phyloP scores from a whole-genome alignment of 2,113 vertebrate species.

The Pogona vitticeps region DNA sequence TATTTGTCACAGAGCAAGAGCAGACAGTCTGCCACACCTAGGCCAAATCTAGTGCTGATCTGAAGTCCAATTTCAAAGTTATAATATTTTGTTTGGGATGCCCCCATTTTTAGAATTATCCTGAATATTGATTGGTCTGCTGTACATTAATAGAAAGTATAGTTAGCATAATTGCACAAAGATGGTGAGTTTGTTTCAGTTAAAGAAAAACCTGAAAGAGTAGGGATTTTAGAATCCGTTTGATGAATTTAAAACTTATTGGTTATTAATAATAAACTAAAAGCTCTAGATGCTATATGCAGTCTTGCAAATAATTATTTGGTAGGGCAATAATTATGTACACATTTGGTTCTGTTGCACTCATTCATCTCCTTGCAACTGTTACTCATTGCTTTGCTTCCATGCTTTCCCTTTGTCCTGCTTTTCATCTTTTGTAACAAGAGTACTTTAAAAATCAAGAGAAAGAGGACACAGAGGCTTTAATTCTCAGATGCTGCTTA shows the following conservation, averaged over 20 bases:
- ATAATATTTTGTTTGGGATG: too few species aligned
- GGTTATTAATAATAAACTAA: not conserved
- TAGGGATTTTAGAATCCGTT: not conserved
- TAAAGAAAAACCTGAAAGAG: not conserved
- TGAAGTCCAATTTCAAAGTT: too few species aligned
- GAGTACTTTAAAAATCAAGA: not conserved
- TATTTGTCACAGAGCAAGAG: too few species aligned
- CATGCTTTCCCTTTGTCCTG: not conserved
- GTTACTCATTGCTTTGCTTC: not conserved
- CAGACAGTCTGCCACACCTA: too few species aligned
- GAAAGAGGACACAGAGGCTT: not conserved
- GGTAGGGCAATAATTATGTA: not conserved
- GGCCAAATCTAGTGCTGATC: too few species aligned
- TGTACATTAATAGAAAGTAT: not conserved
- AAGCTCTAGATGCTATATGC: fast-evolving
- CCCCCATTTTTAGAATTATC: too few species aligned
- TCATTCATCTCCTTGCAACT: not conserved
- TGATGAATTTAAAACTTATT: not conserved
- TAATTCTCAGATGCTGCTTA: not conserved
- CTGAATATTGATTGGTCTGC: too few species aligned
- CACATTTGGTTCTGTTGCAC: not conserved
- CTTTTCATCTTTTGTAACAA: not conserved
- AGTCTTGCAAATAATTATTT: not conserved
- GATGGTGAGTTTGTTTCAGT: slow-evolving; percentile 5
- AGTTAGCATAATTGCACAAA: slow-evolving; percentile 11